phyloP scores from a whole-genome alignment of 2,113 vertebrate species.

The Oreotragus oreotragus region DNA sequence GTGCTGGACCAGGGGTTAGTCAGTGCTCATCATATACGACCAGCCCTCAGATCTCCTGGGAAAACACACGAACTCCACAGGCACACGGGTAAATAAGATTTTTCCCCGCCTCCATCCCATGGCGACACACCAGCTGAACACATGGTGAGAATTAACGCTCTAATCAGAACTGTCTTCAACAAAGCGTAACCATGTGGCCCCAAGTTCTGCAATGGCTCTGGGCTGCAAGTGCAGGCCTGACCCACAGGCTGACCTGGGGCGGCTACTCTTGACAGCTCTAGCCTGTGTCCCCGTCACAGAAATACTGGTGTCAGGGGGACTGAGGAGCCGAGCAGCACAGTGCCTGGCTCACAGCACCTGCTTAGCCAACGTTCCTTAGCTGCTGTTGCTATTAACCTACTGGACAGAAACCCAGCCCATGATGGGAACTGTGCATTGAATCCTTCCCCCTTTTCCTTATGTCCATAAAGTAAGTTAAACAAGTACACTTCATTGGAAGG shows the following conservation, averaged over 20 bases:
- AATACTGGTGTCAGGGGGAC: neutral
- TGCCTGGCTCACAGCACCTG: fast-evolving
- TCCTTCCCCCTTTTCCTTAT: too few relatives aligned
- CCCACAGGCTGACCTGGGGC: neutral
- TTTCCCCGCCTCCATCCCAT: fast-evolving
- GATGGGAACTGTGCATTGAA: fast-evolving
- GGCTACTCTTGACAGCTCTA: neutral
- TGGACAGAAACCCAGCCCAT: neutral
- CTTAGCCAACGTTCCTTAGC: fast-evolving
- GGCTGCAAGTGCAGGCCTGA: neutral
- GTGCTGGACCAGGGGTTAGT: neutral
- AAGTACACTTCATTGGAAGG: neutral
- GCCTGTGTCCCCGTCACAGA: neutral
- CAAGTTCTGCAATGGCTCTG: neutral
- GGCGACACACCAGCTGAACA: neutral
- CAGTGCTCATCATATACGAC: fast-evolving
- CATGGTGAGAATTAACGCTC: neutral
- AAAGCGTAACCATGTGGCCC: fast-evolving
- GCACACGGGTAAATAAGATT: too few relatives aligned
- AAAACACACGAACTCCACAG: neutral
- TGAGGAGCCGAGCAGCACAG: fast-evolving
- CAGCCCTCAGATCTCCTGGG: neutral
- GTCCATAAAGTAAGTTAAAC: neutral
- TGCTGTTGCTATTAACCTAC: neutral
- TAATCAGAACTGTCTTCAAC: fast-evolving